Evolutionary conservation across 2,888 invertebrate genomes (phyloP), one percentile per base, ranked within the genome.

Genomic region (Sturmia bella): DNA sequence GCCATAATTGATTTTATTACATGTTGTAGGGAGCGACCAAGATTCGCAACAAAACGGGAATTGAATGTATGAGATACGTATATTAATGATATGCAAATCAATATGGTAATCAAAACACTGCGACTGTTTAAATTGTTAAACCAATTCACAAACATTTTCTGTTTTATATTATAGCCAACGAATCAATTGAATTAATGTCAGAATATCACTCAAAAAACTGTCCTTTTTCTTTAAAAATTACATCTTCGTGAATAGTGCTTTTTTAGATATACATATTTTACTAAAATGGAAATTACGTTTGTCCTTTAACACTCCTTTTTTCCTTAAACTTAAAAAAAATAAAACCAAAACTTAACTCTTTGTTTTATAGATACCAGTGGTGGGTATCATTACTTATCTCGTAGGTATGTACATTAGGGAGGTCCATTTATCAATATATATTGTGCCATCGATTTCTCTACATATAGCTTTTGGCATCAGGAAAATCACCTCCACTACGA

Each of bases 61-160:
- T 93, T 93, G 87, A 93, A 93, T 57, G 92, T 92, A 85, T 93
- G 93, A n/a, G 93, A 92, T 83, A 93, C 90, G 86, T 93, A 93
- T 84, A 93, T 89, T 74, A 93, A 91, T 82, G 92, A 91, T 83
- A 92, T 87, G 85, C 92, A 93, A 84, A 91, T 86, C 61, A 91
- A 80, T 84, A 92, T 87, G 72, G 90, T 91, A 84, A 91, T 89
- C 86, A 89, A 88, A 83, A 91, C 86, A 77, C 90, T 89, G 85
- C 91, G 91, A 87, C 90, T 90, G 85, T 90, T 91, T 17, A 91
- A 84, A 86, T 88, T 90, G 76, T 89, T 88, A 84, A 89, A 89
- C 90, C 89, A 91, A 87, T 87, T 89, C 69, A 87, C 84, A 76
- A 89, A 87, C 90, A 90, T 90, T 84, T 80, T 84, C n/a, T 11